Base-by-base conservation (phyloP, 1,140 invertebrate genomes). In the Drosophila ohnishii region DNA sequence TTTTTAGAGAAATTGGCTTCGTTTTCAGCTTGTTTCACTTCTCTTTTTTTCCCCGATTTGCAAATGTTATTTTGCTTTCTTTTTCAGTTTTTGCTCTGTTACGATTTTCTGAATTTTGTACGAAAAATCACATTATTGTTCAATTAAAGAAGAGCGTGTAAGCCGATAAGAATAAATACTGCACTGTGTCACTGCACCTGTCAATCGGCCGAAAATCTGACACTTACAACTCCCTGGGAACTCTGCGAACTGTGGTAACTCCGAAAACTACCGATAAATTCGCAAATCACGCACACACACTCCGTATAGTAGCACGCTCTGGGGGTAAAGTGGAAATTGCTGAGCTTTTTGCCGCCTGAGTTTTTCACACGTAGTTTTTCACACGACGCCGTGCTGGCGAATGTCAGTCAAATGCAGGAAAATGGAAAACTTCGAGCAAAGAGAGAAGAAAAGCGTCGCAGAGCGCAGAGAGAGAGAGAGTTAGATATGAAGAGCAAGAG, bases 351-450 rank as follows among this genome's bases (percentile, higher is more conserved):
- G 51, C 61, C 25, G 60, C 47, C 51, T 61, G 10, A 73, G 40
- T 73, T 72, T 57, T 73, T 57, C 66, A 55, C 80, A 64, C 61
- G 58, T 64, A 78, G 76, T 69, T 79, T 79, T 78, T 78, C 73
- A 78, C 75, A 80, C 79, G 79, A 75, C 79, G 79, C 75, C 79
- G 79, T 70, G 73, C 73, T 80, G 81, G 81, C 81, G 81, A 85
- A 78, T 86, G 82, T 87, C 71, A 77, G 78, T 85, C 75, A 75
- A 87, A 86, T 86, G 74, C 74, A 87, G 81, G 82, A 86, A 55
- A 85, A 78, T 81, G 81, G 83, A 80, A 80, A 85, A 73, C 76
- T 86, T 61, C 42, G 82, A 80, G 61, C 25, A 74, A 45, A 59
- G 58, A 64, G 34, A 32, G 53, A 35, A 28, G 40, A 48, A 53